Evolutionary conservation across 1,140 invertebrate genomes (phyloP), one percentile per base, ranked within the genome.

Genomic region (Choristoneura fumiferana): DNA sequence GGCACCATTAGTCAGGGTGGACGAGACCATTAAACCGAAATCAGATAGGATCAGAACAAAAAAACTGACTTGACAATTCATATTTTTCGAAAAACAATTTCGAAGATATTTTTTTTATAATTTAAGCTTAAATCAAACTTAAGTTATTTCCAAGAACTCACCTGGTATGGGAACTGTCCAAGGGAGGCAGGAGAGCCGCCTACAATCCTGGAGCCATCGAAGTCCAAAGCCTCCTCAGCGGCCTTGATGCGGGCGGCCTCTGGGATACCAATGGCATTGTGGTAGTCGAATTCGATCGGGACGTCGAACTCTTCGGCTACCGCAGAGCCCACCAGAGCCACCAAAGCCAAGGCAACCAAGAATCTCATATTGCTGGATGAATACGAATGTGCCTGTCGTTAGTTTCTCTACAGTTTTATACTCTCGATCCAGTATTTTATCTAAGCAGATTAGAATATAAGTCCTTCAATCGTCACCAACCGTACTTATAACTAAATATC

Each of bases 151-250:
- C 6, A 29, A 29, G 2, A 29, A 3, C 6, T 29, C 6, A 29
- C 22, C 22, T 29, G 22, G 37, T 43, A 33, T 2, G 58, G 49
- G 10, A 29, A n/a, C 4, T 35, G 15, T 43, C 58, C 58, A 8
- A 54, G 1, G 4, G 6, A 13, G 1, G 52, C 52, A 9, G 22
- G 13, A 1, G 52, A 9, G 0, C 57, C 57, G 9, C 57, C 57
- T 0, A 38, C 58, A 29, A 54, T 60, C 12, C 58, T 54, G 22
- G 36, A 13, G 4, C 49, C 52, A 53, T 59, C 57, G 9, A 53
- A 53, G 12, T 53, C 45, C 12, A 6, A 1, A 0, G 57, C 36
- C 6, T 53, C 57, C 22, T 59, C 57, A 15, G 22, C 17, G 0
- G 57, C 57, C 37, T 40, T 59, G 37, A 59, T 53, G 17, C 15